Evolutionary conservation across 2,797 vertebrate species (phyloP), one percentile per base, ranked within the genome.

Genomic region (Atherinosoma microstoma): DNA sequence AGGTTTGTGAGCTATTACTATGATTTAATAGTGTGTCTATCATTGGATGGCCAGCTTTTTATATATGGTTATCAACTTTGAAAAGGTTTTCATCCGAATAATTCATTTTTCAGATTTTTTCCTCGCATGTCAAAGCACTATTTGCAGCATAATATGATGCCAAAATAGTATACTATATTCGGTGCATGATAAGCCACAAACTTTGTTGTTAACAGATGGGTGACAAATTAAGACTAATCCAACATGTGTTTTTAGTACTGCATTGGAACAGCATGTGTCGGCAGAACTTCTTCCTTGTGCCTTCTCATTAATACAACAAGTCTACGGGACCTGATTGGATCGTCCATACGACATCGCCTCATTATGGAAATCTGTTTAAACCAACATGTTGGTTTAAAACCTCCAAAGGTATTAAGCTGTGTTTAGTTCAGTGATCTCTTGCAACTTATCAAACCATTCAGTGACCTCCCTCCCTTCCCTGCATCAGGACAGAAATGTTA

Each of bases 11-110:
- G 35, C 22, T 60, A 29, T 70, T 77, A 67, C 54, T 57, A 57
- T 70, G 63, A 79, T 79, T 70, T 77, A 79, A 76, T 58, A 22
- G 58, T 38, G 29, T 30, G 36, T 32, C 30, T 67, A 64, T 66
- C 58, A 24, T 24, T 51, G 47, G 36, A 54, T 58, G 13, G 30
- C 1, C n/a, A 13, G 22, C 11, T 5, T 27, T 56, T 18, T 20
- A 49, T 73, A n/a, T 29, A 58, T 58, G 36, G 30, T 65, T 56
- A 34, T 22, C 40, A 24, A 76, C 5, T 63, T 24, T 35, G 36
- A 30, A 64, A 24, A 49, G 32, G 2, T 24, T 35, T 54, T 32
- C 9, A 47, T 32, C 9, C 29, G 29, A 63, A 47, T 47, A 10
- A 12, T 42, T 15, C 5, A 18, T 72, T 51, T 47, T 20, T 42